A percentile compares a stretch with the other conserved stretches of the same genome.
Evolutionary conservation across 2,888 invertebrate species (phyloP).

Genomic region (Malthinus seriepunctatus): DNA sequence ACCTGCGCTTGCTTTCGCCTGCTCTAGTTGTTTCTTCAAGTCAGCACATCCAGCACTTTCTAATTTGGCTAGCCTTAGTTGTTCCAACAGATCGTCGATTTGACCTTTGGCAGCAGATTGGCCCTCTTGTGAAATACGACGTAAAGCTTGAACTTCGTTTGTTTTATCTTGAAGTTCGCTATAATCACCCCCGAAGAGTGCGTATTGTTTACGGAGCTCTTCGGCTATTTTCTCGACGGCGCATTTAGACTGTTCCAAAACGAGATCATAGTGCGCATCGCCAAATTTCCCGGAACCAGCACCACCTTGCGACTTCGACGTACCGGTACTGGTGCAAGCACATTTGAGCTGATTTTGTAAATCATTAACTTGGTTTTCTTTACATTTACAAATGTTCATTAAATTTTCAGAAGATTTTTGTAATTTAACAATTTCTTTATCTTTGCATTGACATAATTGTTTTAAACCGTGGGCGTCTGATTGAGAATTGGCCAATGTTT

Average conservation of each 20-base stretch:
- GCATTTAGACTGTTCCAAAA: slow-evolving; percentile 43
- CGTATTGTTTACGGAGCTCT: slow-evolving; percentile 43
- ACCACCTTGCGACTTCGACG: too few species aligned
- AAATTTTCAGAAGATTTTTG: not conserved
- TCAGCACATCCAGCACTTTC: slow-evolving; percentile 19
- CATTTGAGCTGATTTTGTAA: too few species aligned
- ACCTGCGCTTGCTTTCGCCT: not conserved
- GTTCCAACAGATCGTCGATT: slow-evolving; percentile 44
- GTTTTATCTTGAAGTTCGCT: slow-evolving; percentile 18
- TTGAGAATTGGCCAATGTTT: not conserved
- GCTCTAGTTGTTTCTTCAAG: not conserved
- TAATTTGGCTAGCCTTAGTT: slow-evolving; percentile 39
- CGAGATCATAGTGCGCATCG: slow-evolving; percentile 20
- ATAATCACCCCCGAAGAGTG: not conserved
- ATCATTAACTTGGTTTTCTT: too few species aligned
- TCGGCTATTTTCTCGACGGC: slow-evolving; percentile 45
- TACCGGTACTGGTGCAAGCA: too few species aligned
- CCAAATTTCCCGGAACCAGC: too few species aligned
- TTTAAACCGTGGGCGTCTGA: too few species aligned
- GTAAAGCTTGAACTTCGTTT: slow-evolving; percentile 47
- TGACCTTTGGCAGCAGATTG: slow-evolving; percentile 49
- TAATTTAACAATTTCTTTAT: not conserved
- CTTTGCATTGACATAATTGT: not conserved
- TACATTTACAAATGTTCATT: not conserved
- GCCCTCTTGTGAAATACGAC: slow-evolving; percentile 45